A percentile compares a stretch with the other conserved stretches of the same genome.
Conservation (phyloP, 2,888 invertebrate genomes). For the Hartigia nigra region DNA sequence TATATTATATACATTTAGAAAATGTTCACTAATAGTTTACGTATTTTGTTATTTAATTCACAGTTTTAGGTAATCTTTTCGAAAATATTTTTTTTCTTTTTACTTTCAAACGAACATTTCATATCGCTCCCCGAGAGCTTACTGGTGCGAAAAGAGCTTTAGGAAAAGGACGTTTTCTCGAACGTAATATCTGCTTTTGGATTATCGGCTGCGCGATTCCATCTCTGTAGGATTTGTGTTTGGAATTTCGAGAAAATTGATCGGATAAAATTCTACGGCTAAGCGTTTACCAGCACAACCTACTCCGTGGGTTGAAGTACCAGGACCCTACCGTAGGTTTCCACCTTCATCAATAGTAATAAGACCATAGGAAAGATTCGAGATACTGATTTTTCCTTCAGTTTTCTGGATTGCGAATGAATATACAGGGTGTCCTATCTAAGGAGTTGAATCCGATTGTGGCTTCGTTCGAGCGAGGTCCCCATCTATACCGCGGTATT, state of each 20-base stretch:
- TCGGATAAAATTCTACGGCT: no score
- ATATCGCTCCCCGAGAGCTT: not conserved
- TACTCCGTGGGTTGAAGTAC: not conserved
- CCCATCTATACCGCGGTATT: no score
- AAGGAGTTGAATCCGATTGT: no score
- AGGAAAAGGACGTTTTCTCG: not conserved
- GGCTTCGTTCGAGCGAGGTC: no score
- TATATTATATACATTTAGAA: not conserved
- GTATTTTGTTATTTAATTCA: not conserved
- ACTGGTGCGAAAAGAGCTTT: not conserved
- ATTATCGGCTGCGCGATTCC: not conserved
- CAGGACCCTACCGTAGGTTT: not conserved
- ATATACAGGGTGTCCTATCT: no score
- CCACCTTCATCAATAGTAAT: not conserved
- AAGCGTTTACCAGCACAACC: no score
- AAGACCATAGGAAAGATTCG: not conserved
- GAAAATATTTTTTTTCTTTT: not conserved
- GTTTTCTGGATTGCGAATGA: not conserved
- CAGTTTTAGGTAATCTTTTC: not conserved
- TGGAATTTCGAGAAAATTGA: no score
- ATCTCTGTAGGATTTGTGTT: not conserved
- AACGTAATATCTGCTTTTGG: not conserved
- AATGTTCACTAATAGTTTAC: not conserved
- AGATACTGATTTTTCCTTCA: not conserved
- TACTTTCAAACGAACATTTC: not conserved